Percentiles rank a stretch among this genome's conserved stretches.
phyloP scores from a whole-genome alignment of 2,113 vertebrate species.

The Ancistrus triradiatus region DNA sequence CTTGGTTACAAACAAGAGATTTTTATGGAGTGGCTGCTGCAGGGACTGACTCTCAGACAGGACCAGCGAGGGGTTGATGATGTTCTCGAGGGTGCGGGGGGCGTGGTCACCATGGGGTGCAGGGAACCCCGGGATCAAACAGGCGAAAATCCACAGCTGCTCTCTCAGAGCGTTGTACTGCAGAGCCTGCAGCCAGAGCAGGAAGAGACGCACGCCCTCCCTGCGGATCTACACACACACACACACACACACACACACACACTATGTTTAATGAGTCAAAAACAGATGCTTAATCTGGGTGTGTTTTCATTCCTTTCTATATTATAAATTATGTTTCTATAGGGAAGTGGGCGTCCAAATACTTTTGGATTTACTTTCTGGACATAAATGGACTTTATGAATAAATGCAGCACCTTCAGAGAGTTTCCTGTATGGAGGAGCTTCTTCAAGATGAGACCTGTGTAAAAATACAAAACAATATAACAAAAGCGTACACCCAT shows the following conservation, averaged over 20 bases:
- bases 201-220: constrained; percentile 93
- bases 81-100: constrained; percentile 88
- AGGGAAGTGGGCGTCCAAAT: too few species aligned
- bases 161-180: constrained; percentile 90
- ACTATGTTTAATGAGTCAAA: too few species aligned
- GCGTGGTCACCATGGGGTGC: constrained; percentile 83
- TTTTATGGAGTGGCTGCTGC: too few species aligned
- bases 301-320: too few species aligned
- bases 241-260: constrained; percentile 11
- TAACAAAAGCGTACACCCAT: neutral
- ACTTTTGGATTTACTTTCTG: too few species aligned
- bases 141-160: constrained; percentile 95
- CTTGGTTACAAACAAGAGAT: too few species aligned
- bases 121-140: constrained; percentile 95
- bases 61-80: constrained; percentile 88
- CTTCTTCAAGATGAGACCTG: constrained; percentile 98
- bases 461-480: too few species aligned
- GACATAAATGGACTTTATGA: too few species aligned
- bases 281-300: too few species aligned
- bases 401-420: constrained; percentile 85
- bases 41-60: constrained; percentile 94
- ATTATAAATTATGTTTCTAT: too few species aligned
- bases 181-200: constrained; percentile 96
- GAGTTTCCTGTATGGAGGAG: constrained; percentile 97
- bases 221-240: constrained; percentile 81